Evolutionary conservation across 37 sponge, comb jelly and placozoan genomes (phyloP), one percentile per base, ranked within the genome.

Genomic region (Petrosia ficiformis): DNA sequence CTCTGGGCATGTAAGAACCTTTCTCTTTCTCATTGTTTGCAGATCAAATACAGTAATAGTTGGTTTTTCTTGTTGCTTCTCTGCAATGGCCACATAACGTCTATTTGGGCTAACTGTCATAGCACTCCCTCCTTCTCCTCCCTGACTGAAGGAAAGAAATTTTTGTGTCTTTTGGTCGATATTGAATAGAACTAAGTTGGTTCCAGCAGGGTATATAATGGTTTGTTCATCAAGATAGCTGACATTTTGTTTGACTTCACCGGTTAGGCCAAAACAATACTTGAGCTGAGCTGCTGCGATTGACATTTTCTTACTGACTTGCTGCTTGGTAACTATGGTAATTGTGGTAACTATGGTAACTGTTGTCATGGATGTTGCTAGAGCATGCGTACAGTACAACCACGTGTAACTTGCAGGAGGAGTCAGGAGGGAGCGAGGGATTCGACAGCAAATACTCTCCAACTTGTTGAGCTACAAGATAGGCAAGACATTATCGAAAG

Each of bases 51-150:
- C 77, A 26, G 93, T 72, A 37, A 94, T 82, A 16, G 87, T 80
- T 6, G 93, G 87, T 41, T 83, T 92, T 41, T 95, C 96, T 33
- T 79, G 83, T 38, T 83, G 72, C 84, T 89, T 89, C 74, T 97
- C 98, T 14, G 96, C 98, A 3, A 95, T 48, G n/a, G 98, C 98
- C 25, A 76, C 83, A 67, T 95, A 97, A 63, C 98, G 73, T 68
- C 84, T 86, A 79, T 95, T 95, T 30, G 95, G 93, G 30, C 93
- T 92, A 68, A 97, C 76, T 28, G 98, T 89, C 39, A 90, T 43
- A n/a, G 90, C 86, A 11, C 94, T 93, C 66, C 82, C 85, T 1
- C 98, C 95, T 24, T 67, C 75, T 19, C 71, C 80, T 14, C 60
- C 68, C 54, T 19, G 54, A 59, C 75, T 74, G 48, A 83, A 85